Evolutionary conservation across 2,113 vertebrate genomes (phyloP), one percentile per base, ranked within the genome.

Genomic region (Periophthalmodon schlosseri): DNA sequence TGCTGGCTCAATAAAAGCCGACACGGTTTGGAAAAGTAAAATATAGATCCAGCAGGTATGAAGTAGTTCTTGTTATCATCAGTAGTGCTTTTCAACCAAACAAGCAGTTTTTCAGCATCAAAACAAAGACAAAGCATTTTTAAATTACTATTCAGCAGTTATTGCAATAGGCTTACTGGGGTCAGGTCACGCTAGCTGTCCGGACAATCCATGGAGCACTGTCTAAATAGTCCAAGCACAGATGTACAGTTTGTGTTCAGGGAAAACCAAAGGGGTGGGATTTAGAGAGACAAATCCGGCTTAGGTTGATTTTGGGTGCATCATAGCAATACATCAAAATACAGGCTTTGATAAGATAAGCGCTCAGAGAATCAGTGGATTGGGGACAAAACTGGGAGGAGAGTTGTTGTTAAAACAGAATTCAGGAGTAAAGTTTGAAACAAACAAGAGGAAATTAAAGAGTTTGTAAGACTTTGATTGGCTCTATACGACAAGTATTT

Each of bases 261-360:
- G 28, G 68, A 63, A 74, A 65, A 69, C 47, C 70, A 70, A 64
- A n/a, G 68, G 78, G 74, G 52, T 60, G 76, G 85, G 80, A 80
- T 81, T 86, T 90, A 47, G 68, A 58, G 74, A 78, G 74, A 75
- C 75, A 90, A 90, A 92, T 90, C 88, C 89, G 16, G 90, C 82
- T 91, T 87, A 90, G 78, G 50, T 72, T 84, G 80, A 86, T 88
- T 87, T 86, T 77, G 68, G 84, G 70, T 66, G 76, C 79, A 87
- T 84, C 72, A 84, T 69, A 78, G 73, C 71, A 77, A 79, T 83
- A 86, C 78, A 87, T 83, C 74, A 82, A 86, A 89, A 87, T 73
- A 79, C 61, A 74, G 84, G 79, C 79, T 86, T 75, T 82, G 84
- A 91, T 86, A 86, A 77, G 85, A 89, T 89, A 81, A 84, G 84